Evolutionary conservation across 2,797 vertebrate genomes (phyloP).

Genomic region (Pteropus rufus): DNA sequence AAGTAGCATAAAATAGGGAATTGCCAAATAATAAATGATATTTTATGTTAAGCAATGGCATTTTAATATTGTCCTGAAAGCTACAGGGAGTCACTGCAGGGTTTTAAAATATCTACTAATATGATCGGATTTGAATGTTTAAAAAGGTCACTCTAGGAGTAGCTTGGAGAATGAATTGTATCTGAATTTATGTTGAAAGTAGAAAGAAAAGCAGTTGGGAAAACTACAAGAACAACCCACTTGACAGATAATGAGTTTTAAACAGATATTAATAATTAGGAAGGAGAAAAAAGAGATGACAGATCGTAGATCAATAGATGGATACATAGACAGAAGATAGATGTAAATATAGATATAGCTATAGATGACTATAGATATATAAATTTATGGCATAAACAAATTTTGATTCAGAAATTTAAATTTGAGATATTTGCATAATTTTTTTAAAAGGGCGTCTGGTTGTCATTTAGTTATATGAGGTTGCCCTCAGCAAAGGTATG

Average conservation of each 20-base stretch:
- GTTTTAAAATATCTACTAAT: constrained; percentile 16
- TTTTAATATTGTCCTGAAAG: constrained; percentile 36
- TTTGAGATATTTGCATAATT: background rate
- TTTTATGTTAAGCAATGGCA: background rate
- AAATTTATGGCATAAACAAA: background rate
- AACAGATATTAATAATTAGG: background rate
- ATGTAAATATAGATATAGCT: background rate
- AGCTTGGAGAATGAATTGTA: background rate
- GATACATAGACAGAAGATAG: background rate
- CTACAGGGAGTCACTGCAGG: background rate
- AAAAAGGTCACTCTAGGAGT: background rate
- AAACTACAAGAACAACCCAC: background rate
- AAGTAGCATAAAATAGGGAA: background rate
- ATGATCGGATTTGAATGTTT: constrained; percentile 17
- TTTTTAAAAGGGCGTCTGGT: background rate
- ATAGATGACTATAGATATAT: background rate
- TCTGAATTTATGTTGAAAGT: background rate
- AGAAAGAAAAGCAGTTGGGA: background rate
- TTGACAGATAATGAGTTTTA: background rate
- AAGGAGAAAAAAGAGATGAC: background rate
- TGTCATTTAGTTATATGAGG: background rate
- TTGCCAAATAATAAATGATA: background rate
- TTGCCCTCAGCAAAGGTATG: background rate
- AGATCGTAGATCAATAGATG: background rate
- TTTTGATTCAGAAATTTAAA: constrained; percentile 27